Conservation (phyloP, 2,888 invertebrate species). For the Atethmia centrago region DNA sequence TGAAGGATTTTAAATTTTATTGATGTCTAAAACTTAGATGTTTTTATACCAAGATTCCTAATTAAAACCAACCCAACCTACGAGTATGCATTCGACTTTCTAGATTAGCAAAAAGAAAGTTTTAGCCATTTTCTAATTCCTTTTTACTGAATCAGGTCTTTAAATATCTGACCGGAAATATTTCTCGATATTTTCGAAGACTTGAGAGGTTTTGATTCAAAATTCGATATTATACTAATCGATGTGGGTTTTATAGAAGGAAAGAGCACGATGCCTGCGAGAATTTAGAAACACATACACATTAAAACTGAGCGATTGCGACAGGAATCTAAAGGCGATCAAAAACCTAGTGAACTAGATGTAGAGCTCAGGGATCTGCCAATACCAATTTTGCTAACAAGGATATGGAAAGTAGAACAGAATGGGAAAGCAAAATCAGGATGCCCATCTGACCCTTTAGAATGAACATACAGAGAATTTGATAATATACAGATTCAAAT, state of each 20-base stretch:
- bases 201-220: background rate
- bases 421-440: background rate
- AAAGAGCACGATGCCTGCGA: background rate
- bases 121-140: constrained; percentile 8
- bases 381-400: constrained; percentile 5
- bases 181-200: background rate
- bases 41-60: constrained; percentile 4
- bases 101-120: constrained; percentile 32
- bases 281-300: background rate
- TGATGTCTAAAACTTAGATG: background rate
- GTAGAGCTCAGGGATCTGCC: background rate
- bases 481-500: background rate
- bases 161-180: constrained; percentile 25
- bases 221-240: background rate
- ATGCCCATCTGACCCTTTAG: background rate
- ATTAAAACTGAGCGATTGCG: background rate
- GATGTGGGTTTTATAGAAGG: background rate
- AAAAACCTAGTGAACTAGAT: background rate
- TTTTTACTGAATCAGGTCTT: constrained; percentile 4
- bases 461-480: background rate
- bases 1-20: background rate
- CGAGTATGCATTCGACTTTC: constrained; percentile 8
- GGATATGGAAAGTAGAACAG: background rate
- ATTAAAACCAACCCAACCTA: constrained; percentile 5
- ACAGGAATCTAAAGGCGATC: background rate